phyloP scores from a whole-genome alignment of 2,113 vertebrate species.

The Paratilapia polleni region DNA sequence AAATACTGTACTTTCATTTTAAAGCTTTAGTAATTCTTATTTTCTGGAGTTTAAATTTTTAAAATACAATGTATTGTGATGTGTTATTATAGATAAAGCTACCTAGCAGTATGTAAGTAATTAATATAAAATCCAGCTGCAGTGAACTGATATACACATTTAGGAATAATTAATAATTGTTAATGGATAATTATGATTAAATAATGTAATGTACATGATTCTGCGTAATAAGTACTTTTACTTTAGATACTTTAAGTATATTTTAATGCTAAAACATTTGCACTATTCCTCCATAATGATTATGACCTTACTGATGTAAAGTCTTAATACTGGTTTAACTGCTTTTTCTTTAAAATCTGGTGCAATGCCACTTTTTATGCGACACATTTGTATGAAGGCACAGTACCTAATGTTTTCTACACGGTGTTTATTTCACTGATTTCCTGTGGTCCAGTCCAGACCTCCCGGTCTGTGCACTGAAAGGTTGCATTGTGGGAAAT shows the following conservation, averaged over 20 bases:
- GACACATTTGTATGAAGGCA: too few relatives aligned
- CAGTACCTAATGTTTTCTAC: not conserved
- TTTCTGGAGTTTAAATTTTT: not conserved
- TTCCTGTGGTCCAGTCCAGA: not conserved
- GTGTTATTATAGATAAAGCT: not conserved
- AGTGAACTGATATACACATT: accelerated
- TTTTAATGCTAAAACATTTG: too few relatives aligned
- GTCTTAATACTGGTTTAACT: not conserved
- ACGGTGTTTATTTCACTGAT: not conserved
- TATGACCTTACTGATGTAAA: accelerated
- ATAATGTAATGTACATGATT: not conserved
- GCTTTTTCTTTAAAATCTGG: not conserved
- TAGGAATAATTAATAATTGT: not conserved
- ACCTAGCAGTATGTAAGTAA: too few relatives aligned
- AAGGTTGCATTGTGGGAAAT: constrained; percentile 42
- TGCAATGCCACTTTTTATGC: not conserved
- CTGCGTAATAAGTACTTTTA: not conserved
- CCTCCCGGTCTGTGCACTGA: not conserved
- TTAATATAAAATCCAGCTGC: not conserved
- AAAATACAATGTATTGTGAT: not conserved
- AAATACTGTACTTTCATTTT: not conserved
- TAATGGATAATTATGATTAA: too few relatives aligned
- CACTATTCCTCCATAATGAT: not conserved
- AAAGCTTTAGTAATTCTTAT: not conserved
- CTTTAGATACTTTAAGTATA: not conserved